Evolutionary conservation across 2,888 invertebrate genomes (phyloP).

Genomic region (Rosalia funebris): DNA sequence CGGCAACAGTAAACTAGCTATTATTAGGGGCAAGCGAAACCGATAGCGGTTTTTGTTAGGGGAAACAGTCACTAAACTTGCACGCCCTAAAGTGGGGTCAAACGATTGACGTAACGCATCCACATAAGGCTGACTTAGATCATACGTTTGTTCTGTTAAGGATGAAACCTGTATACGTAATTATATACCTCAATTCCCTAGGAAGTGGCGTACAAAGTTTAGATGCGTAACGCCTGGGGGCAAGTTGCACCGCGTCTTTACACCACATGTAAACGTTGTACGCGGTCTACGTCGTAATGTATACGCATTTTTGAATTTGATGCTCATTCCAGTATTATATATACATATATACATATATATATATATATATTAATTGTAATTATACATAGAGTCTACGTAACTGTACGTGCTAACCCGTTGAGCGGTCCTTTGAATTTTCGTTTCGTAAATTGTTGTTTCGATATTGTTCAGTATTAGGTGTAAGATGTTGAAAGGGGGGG

Average conservation of each 20-base stretch:
- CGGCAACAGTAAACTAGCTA: too few relatives aligned
- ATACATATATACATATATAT: constrained; percentile 51
- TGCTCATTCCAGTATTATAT: constrained; percentile 64
- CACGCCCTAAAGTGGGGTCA: constrained; percentile 33
- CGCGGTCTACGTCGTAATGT: constrained; percentile 48
- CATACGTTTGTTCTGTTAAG: constrained; percentile 41
- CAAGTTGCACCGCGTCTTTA: constrained; percentile 6
- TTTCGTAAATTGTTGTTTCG: constrained; percentile 12
- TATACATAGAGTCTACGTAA: constrained; percentile 34
- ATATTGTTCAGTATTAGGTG: constrained; percentile 34
- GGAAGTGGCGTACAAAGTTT: constrained; percentile 26
- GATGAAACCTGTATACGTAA: constrained; percentile 71
- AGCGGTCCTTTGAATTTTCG: constrained; percentile 26
- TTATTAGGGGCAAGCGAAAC: too few relatives aligned
- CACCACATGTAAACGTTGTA: constrained; percentile 33
- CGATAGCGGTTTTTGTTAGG: too few relatives aligned
- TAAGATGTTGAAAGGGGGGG: constrained; percentile 25
- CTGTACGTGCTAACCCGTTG: constrained; percentile 38
- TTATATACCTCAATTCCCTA: constrained; percentile 68
- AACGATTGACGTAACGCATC: constrained; percentile 40
- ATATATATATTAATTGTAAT: constrained; percentile 40
- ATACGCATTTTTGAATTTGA: constrained; percentile 55
- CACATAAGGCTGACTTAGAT: constrained; percentile 54
- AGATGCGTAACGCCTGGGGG: constrained; percentile 19
- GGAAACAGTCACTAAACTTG: too few relatives aligned